These are phyloP conservation scores for Drosophila eugracilis DNA, from an alignment of 1,140 invertebrate genomes.

Conservation along the genomic window DNA sequence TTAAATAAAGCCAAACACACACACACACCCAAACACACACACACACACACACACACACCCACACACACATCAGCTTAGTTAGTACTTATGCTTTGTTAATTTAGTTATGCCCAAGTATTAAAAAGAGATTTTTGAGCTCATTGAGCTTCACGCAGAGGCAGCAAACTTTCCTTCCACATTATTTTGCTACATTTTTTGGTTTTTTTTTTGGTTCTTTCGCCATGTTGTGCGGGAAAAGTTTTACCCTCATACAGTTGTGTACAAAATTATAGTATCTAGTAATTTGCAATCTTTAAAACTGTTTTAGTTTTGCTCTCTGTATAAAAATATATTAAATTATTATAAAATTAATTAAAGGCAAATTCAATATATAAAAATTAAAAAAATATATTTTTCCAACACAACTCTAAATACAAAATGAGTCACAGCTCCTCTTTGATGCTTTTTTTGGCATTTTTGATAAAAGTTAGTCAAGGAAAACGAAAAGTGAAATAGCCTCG, in stretches of 20 bases:
- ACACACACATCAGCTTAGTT: constrained; percentile 38
- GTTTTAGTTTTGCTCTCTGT: neutral
- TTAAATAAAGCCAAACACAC: constrained; percentile 50
- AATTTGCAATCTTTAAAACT: neutral
- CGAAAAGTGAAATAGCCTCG: constrained; percentile 2
- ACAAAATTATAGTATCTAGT: neutral
- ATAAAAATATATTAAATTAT: too few relatives aligned
- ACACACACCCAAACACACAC: constrained; percentile 19
- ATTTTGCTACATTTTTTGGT: neutral
- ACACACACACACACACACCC: constrained; percentile 17
- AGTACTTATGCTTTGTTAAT: constrained; percentile 61
- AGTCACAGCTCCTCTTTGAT: too few relatives aligned
- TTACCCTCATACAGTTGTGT: constrained; percentile 13
- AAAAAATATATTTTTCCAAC: too few relatives aligned
- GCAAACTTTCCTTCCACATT: constrained; percentile 59
- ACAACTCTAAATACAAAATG: too few relatives aligned
- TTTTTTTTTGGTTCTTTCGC: neutral
- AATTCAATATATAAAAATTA: too few relatives aligned
- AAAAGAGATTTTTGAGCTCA: constrained; percentile 79
- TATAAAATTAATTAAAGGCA: too few relatives aligned
- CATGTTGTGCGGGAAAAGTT: constrained; percentile 9
- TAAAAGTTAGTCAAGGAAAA: constrained; percentile 1
- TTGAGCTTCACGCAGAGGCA: constrained; percentile 54
- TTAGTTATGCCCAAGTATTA: constrained; percentile 79
- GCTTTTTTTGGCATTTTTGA: constrained; percentile 3